Evolutionary conservation across 2,113 vertebrate genomes (phyloP).

Genomic region (Bambusicola thoracicus): DNA sequence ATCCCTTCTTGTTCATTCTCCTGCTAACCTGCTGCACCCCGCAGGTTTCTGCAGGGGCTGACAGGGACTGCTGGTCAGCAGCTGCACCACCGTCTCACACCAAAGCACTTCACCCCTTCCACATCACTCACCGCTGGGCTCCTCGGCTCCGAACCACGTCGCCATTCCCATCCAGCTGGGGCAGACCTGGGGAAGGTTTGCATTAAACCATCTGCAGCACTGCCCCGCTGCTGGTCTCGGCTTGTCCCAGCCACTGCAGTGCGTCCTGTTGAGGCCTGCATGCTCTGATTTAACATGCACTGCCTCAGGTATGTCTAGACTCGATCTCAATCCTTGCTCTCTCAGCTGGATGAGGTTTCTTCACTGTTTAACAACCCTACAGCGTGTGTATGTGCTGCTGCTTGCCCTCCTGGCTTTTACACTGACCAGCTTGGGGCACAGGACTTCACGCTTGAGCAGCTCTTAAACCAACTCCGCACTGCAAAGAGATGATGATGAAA

Average conservation of each 20-base stretch:
- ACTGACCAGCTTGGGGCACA: background rate
- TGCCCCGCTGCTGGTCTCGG: background rate
- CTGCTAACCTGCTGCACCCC: accelerated
- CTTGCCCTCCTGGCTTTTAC: background rate
- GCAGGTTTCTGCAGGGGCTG: background rate
- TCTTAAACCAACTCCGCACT: background rate
- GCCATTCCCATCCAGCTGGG: background rate
- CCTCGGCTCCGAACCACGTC: accelerated
- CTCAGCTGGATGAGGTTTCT: background rate
- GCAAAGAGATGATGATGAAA: background rate
- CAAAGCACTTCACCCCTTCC: background rate
- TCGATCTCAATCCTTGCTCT: background rate
- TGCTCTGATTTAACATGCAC: accelerated
- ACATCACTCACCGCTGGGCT: background rate
- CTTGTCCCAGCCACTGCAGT: background rate
- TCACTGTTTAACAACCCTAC: background rate
- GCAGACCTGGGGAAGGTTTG: background rate
- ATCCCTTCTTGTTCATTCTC: background rate
- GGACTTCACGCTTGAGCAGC: background rate
- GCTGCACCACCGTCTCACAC: no score
- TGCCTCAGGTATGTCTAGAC: background rate
- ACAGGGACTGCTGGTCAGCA: background rate
- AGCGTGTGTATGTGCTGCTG: background rate
- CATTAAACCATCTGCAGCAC: background rate
- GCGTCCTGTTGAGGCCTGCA: background rate